Conservation (phyloP, 2,888 invertebrate genomes). For the Eilema depressum region DNA sequence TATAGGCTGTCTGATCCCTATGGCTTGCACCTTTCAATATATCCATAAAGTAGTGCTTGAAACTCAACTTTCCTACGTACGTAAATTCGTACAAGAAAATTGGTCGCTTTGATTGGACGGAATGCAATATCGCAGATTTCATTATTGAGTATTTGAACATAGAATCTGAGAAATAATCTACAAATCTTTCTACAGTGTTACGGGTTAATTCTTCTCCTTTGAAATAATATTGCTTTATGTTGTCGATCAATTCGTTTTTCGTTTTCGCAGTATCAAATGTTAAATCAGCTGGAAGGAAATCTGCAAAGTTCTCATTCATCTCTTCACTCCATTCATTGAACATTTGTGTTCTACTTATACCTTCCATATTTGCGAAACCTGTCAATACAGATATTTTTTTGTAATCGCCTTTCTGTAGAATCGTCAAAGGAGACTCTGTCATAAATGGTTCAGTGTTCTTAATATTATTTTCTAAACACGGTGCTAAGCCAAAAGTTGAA, state of each 20-base stretch:
- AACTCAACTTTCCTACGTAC: conserved; percentile 73
- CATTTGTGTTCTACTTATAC: conserved; percentile 72
- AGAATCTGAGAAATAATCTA: conserved; percentile 78
- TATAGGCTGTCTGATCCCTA: conserved; percentile 77
- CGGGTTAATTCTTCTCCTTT: conserved; percentile 64
- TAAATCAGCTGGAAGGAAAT: conserved; percentile 77
- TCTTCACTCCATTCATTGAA: conserved; percentile 71
- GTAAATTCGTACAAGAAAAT: conserved; percentile 78
- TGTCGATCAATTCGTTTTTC: conserved; percentile 58
- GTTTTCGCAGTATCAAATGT: conserved; percentile 59
- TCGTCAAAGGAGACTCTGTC: conserved; percentile 75
- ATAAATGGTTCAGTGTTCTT: conserved; percentile 68
- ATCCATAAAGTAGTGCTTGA: conserved; percentile 73
- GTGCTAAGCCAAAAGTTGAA: conserved; percentile 79
- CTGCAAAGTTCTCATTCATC: conserved; percentile 76
- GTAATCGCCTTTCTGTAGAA: conserved; percentile 64
- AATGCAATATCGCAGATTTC: conserved; percentile 73
- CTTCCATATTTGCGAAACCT: conserved; percentile 81
- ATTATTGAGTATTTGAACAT: conserved; percentile 79
- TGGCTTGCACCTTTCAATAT: conserved; percentile 77
- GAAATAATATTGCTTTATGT: conserved; percentile 71
- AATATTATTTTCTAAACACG: conserved; percentile 73
- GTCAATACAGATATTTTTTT: conserved; percentile 68
- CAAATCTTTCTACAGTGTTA: conserved; percentile 64
- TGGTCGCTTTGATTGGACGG: conserved; percentile 57